Conservation (phyloP, 2,113 vertebrate species). For the Ictidomys tridecemlineatus region DNA sequence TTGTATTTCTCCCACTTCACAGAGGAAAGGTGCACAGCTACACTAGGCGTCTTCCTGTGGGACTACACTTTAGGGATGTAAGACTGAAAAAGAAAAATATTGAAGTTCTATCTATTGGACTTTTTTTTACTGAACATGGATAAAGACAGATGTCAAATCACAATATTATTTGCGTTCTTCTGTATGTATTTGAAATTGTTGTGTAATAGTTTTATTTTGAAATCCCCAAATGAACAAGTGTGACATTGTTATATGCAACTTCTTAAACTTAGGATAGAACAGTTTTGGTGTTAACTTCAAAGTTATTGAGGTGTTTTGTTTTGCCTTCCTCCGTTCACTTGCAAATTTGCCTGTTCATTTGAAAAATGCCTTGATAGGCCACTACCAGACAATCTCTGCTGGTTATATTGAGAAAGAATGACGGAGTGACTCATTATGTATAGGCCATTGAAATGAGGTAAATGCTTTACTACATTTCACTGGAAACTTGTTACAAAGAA, state of each 20-base stretch:
- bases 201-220: neutral
- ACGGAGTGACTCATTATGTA: neutral
- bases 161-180: neutral
- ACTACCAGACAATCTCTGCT: neutral
- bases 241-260: neutral
- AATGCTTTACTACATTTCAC: neutral
- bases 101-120: neutral
- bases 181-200: neutral
- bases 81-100: neutral
- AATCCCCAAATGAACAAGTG: neutral
- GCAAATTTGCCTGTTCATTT: neutral
- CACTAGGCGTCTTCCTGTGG: neutral
- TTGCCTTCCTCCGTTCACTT: neutral
- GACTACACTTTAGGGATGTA: accelerated
- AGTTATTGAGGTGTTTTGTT: neutral
- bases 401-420: neutral
- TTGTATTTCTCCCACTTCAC: neutral
- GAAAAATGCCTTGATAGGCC: neutral
- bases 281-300: neutral
- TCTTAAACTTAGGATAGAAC: neutral
- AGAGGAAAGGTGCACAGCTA: neutral
- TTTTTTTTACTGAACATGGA: neutral
- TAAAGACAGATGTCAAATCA: neutral
- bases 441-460: neutral
- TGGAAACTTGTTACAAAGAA: neutral